A percentile compares a stretch with the other conserved stretches of the same genome.
phyloP scores from a whole-genome alignment of 2,888 invertebrate species.

The Dysmachus trigonus region DNA sequence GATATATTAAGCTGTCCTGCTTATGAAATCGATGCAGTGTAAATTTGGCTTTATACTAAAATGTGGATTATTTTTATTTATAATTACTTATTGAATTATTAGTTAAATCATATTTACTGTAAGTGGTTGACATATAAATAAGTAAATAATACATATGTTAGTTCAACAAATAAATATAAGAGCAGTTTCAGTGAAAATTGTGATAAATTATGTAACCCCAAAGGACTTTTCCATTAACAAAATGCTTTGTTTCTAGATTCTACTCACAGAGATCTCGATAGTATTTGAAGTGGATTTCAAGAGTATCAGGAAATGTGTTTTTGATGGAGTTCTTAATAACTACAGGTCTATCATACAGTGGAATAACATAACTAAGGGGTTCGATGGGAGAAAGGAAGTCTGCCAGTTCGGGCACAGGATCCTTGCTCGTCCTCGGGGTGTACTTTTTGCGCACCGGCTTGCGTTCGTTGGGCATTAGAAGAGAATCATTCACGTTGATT shows the following conservation, averaged over 20 bases:
- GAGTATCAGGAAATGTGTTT: slow-evolving; percentile 31
- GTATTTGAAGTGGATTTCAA: slow-evolving; percentile 37
- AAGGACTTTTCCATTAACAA: neutral
- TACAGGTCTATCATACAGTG: slow-evolving; percentile 27
- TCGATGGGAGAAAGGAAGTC: slow-evolving; percentile 56
- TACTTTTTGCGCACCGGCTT: slow-evolving; percentile 49
- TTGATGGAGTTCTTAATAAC: slow-evolving; percentile 3
- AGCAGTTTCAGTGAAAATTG: neutral
- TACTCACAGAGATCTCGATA: slow-evolving; percentile 35
- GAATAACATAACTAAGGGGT: slow-evolving; percentile 50
- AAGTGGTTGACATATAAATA: too few relatives aligned
- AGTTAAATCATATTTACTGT: too few relatives aligned
- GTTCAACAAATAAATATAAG: neutral
- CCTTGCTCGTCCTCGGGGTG: slow-evolving; percentile 44
- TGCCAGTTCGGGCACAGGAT: slow-evolving; percentile 53
- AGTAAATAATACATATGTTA: too few relatives aligned
- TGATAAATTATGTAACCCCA: neutral
- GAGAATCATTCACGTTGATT: slow-evolving; percentile 58
- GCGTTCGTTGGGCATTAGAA: slow-evolving; percentile 50
- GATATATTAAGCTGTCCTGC: too few relatives aligned
- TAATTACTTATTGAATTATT: too few relatives aligned
- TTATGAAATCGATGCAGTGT: too few relatives aligned
- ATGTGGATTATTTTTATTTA: too few relatives aligned
- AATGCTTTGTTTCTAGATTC: neutral
- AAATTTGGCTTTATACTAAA: too few relatives aligned